phyloP scores from a whole-genome alignment of 2,888 invertebrate species.

The Argyra leucocephala region DNA sequence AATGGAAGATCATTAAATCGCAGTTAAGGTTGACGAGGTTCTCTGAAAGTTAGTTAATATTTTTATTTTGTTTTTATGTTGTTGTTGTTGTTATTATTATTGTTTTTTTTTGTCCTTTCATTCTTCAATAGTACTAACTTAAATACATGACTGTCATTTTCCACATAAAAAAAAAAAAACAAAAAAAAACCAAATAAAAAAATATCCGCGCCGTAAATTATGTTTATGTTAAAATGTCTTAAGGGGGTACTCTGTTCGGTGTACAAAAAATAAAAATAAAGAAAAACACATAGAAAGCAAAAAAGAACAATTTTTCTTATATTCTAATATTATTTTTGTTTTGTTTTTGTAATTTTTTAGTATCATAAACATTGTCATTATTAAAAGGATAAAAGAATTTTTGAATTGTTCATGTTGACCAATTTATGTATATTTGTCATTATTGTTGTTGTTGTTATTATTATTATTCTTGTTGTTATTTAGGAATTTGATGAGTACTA shows the following conservation, averaged over 20 bases:
- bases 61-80: background rate
- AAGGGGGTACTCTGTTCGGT: background rate
- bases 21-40: conserved; percentile 6
- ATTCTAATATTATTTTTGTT: background rate
- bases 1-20: conserved; percentile 6
- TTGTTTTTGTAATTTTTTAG: background rate
- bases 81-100: background rate
- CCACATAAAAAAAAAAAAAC: background rate
- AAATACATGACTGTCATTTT: background rate
- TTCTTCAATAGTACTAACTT: background rate
- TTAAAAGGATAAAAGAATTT: background rate
- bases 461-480: no score
- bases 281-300: background rate
- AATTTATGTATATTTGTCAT: background rate
- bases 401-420: background rate
- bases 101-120: background rate
- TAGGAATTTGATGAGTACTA: no score
- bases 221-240: background rate
- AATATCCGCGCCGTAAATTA: background rate
- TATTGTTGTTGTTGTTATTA: no score
- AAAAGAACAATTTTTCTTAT: background rate
- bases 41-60: background rate
- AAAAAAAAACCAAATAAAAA: background rate
- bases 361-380: background rate
- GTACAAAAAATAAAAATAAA: background rate